Percentiles rank a stretch among this genome's conserved stretches.
These are phyloP conservation scores for Mustela lutreola DNA, from an alignment of 2,113 vertebrate species.

Conservation along the genomic window DNA sequence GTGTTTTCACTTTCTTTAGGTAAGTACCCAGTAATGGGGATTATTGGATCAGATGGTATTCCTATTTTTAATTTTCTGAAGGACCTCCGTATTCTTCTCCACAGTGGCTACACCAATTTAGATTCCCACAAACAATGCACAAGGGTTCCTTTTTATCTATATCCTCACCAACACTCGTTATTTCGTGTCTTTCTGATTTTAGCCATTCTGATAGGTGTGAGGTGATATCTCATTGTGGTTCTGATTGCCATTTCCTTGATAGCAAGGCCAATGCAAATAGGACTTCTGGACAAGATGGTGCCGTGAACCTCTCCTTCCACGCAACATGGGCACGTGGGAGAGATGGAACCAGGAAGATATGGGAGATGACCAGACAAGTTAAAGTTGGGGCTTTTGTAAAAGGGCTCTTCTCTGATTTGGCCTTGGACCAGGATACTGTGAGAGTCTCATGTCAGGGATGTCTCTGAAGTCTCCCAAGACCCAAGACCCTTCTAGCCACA, in stretches of 20 bases:
- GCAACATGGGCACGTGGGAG: background rate
- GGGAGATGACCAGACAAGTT: background rate
- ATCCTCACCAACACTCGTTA: background rate
- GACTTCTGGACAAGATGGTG: background rate
- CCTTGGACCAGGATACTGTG: background rate
- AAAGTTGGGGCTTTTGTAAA: background rate
- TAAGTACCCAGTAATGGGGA: background rate
- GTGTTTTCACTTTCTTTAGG: background rate
- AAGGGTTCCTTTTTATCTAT: background rate
- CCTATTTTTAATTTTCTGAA: background rate
- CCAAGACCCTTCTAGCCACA: background rate
- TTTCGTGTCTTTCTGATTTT: background rate
- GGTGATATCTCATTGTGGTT: background rate
- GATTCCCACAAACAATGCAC: background rate
- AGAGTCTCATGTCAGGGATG: background rate
- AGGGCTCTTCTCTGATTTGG: background rate
- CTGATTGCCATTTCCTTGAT: background rate
- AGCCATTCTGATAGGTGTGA: background rate
- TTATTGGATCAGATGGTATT: background rate
- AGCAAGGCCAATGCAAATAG: background rate
- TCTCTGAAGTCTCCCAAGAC: background rate
- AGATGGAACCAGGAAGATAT: background rate
- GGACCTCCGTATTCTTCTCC: background rate
- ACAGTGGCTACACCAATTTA: background rate
- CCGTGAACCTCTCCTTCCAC: background rate